Conservation (phyloP, 2,888 invertebrate genomes). For the Trichacis sp. region DNA sequence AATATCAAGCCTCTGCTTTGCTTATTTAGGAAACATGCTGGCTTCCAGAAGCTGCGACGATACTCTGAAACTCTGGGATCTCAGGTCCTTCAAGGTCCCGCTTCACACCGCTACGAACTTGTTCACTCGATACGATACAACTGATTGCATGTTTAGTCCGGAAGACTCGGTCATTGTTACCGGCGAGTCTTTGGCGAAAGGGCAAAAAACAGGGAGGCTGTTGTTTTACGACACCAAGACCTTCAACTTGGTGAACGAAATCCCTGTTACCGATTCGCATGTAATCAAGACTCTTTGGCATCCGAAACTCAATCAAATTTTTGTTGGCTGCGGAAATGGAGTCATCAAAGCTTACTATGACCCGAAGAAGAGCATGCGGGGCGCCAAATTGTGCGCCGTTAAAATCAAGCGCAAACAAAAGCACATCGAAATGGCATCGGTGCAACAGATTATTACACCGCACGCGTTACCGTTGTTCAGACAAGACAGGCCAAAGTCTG, state of each 20-base stretch:
- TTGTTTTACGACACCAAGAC: conserved; percentile 85
- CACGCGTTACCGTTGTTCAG: conserved; percentile 95
- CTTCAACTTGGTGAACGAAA: conserved; percentile 79
- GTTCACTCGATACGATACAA: conserved; percentile 87
- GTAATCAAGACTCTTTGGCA: conserved; percentile 95
- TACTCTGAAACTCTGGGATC: conserved; percentile 95
- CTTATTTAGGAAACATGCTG: conserved; percentile 84
- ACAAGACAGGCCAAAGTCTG: conserved; percentile 89
- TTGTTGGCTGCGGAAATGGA: conserved; percentile 93
- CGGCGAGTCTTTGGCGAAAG: conserved; percentile 83
- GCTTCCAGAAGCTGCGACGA: conserved; percentile 91
- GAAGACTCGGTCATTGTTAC: conserved; percentile 91
- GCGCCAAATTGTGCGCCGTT: conserved; percentile 90
- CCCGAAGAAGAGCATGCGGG: conserved; percentile 85
- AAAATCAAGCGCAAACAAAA: conserved; percentile 84
- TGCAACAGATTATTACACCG: conserved; percentile 95
- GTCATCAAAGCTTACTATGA: conserved; percentile 92
- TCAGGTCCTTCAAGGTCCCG: conserved; percentile 84
- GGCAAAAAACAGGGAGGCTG: conserved; percentile 75
- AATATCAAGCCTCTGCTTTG: conserved; percentile 87
- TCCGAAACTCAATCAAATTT: conserved; percentile 96
- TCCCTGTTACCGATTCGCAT: conserved; percentile 84
- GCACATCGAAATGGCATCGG: conserved; percentile 87
- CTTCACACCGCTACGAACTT: conserved; percentile 78
- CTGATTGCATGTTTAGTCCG: conserved; percentile 87